Base-by-base conservation (phyloP, 1,140 invertebrate species). In the Galendromus occidentalis region DNA sequence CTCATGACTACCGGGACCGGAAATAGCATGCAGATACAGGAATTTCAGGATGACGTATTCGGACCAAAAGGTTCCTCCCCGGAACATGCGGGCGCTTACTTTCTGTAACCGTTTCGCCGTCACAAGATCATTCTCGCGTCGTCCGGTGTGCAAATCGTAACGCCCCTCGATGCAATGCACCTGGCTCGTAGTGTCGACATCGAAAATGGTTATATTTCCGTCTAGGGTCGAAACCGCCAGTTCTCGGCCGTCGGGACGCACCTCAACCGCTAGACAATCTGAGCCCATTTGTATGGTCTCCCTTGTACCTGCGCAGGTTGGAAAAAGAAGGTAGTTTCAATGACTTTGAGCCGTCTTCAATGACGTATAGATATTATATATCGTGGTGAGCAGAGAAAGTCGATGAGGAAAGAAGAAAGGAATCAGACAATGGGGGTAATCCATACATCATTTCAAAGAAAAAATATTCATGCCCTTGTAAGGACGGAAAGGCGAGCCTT, bases 141-240 rank as follows among this genome's bases (percentile, higher is more conserved):
- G 78, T 0, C 87, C 87, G 67, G 85, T 84, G 1, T 87, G 87
- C 39, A 98, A 75, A 78, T 98, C 93, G 72, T 85, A 84, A 65
- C 85, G 80, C 1, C 91, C 91, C 75, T 95, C 90, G 59, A 97
- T 88, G 42, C 80, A 83, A 1, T 80, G 80, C 0, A 81, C 79
- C 78, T 95, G 90, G 1, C 76, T 77, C 0, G 81, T 79, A 0
- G 82, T 85, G 68, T 82, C 80, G 0, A 82, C 71, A 72, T 93
- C 81, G 75, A 91, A 95, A 72, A 94, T 84, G 1, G 83, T 79
- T 68, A 98, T 91, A 69, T 87, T 85, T 0, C 87, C 89, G 78
- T 93, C 85, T 17, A 97, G 75, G 0, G 89, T 90, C 1, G 91
- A 84, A 2, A 95, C 89, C 17, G 91, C 91, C 25, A 98, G 79